Conservation (phyloP, 2,113 vertebrate species). For the Notothenia rossii region DNA sequence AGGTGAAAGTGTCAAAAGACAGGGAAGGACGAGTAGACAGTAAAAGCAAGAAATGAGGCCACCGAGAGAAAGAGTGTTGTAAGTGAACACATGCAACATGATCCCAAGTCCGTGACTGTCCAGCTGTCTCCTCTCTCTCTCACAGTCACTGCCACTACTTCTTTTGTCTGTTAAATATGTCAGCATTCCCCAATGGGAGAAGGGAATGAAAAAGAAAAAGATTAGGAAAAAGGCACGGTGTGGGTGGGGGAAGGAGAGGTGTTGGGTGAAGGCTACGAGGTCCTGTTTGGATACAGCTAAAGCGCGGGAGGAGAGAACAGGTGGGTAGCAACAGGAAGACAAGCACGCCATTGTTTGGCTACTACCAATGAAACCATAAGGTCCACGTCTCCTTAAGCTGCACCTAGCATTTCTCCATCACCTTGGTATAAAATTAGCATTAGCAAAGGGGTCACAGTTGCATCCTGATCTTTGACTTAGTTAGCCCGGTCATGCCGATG, state of each 20-base stretch:
- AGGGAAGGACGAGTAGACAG: conserved; percentile 4
- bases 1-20: conserved; percentile 3
- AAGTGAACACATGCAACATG: conserved; percentile 52
- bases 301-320: conserved; percentile 57
- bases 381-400: conserved; percentile 16
- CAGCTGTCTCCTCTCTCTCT: conserved; percentile 51
- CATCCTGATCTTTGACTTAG: conserved; percentile 37
- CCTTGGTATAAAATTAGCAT: conserved; percentile 35
- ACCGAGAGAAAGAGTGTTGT: conserved; percentile 18
- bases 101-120: conserved; percentile 37
- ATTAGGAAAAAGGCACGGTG: background rate
- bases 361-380: conserved; percentile 38
- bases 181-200: conserved; percentile 12
- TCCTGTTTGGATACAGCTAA: conserved; percentile 37
- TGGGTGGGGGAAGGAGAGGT: conserved; percentile 7
- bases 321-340: conserved; percentile 60
- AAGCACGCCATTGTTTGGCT: conserved; percentile 61
- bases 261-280: conserved; percentile 43
- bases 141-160: conserved; percentile 9
- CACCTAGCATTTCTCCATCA: conserved; percentile 31
- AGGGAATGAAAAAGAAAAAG: conserved; percentile 10
- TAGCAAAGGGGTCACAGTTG: conserved; percentile 33
- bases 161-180: conserved; percentile 30
- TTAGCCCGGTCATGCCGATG: conserved; percentile 58
- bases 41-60: conserved; percentile 26